Base-by-base conservation (phyloP, 2,888 invertebrate genomes). In the Acrobasis repandana region DNA sequence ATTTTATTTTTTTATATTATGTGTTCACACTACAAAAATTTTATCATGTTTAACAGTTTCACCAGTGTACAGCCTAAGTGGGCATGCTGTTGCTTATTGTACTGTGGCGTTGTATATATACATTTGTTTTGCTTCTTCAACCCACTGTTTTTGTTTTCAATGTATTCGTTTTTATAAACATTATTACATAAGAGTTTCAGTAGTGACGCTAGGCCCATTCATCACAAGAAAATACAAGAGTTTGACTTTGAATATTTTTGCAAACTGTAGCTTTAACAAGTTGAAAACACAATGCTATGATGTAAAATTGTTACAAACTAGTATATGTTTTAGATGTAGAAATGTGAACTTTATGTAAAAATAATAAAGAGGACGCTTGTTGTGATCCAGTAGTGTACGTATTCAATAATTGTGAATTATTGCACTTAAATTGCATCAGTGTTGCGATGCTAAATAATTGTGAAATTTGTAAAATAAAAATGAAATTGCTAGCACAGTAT, bases 221-320 rank as follows among this genome's bases (percentile, higher is more conserved):
- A 88, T 88, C 85, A 87, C 82, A 84, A 81, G 73, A 77, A 76
- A 65, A 83, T 81, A 85, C 80, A 89, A 91, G 92, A 92, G 92
- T 92, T 92, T 92, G 92, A 92, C 92, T 92, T 92, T 92, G 92
- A 90, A 77, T 83, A 83, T 75, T 81, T 80, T 82, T 74, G 82
- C 83, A 83, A 83, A 61, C 43, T 71, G 70, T 83, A 86, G 85
- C 75, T 81, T 83, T 71, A 73, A 69, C 65, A 73, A 43, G 62
- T 66, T 67, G 76, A 82, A 64, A 77, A 83, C 79, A 84, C 83
- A 73, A 70, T 75, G 82, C 82, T 84, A 74, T 75, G 66, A 67
- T 71, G 67, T 70, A 63, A 72, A 66, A 67, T 71, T 60, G 73
- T 72, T 28, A 6, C 28, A 11, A 14, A 67, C 71, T 75, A 74